Percentiles rank a stretch among this genome's conserved stretches.
Evolutionary conservation across 2,888 invertebrate genomes (phyloP).

Genomic region (Meghimatium bilineatum): DNA sequence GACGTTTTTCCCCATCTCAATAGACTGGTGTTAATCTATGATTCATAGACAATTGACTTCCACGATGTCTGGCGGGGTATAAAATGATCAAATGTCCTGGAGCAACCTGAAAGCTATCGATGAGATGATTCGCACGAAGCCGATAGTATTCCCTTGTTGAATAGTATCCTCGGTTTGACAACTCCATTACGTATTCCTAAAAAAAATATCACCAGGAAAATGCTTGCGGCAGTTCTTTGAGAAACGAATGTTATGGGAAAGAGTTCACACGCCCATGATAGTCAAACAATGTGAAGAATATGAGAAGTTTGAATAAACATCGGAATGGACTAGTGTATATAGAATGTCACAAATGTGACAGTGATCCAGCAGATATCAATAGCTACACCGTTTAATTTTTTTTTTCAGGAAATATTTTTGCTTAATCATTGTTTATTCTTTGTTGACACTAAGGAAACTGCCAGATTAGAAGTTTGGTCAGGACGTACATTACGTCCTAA

Average conservation of each 20-base stretch:
- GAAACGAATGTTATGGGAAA: not conserved
- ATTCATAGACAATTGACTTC: not conserved
- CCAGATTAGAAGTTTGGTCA: too few relatives aligned
- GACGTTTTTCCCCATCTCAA: too few relatives aligned
- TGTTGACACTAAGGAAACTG: too few relatives aligned
- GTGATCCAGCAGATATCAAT: not conserved
- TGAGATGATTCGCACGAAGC: not conserved
- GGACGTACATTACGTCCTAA: too few relatives aligned
- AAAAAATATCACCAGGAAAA: not conserved
- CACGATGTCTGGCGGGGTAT: not conserved
- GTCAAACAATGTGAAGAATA: not conserved
- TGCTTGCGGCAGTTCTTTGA: not conserved
- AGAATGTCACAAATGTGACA: not conserved
- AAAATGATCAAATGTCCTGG: conserved; percentile 1
- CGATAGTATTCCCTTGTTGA: not conserved
- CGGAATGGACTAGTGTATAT: not conserved
- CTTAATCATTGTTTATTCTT: too few relatives aligned
- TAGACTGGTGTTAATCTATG: conserved; percentile 11
- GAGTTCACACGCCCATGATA: not conserved
- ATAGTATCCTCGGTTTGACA: not conserved
- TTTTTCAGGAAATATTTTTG: too few relatives aligned
- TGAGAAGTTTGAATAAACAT: not conserved
- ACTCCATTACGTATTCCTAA: conserved; percentile 12
- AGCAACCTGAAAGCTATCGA: not conserved
- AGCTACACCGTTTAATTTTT: not conserved